phyloP scores from a whole-genome alignment of 2,113 vertebrate genomes.

The Cariama cristata region DNA sequence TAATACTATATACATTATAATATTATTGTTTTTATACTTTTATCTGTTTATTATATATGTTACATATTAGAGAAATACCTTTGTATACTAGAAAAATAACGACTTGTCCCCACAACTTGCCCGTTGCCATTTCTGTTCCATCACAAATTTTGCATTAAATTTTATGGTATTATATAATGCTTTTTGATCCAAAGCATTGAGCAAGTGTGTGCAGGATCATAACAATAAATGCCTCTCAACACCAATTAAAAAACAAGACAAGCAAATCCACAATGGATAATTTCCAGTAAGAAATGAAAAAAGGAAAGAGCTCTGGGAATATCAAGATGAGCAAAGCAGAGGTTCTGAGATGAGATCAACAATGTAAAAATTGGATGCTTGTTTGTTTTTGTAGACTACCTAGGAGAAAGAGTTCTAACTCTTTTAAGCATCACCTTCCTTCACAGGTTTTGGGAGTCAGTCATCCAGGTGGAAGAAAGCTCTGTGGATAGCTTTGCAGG shows the following conservation, averaged over 20 bases:
- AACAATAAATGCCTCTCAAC: not conserved
- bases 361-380: not conserved
- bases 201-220: not conserved
- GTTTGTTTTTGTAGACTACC: not conserved
- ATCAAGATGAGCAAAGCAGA: not conserved
- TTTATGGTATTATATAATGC: not conserved
- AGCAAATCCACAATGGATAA: not conserved
- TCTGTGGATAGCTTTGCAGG: not conserved
- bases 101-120: not conserved
- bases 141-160: not conserved
- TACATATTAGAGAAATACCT: not conserved
- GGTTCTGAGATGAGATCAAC: not conserved
- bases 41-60: not conserved
- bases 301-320: accelerated
- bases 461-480: not conserved
- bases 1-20: not conserved
- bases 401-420: not conserved
- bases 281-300: not conserved
- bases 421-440: not conserved
- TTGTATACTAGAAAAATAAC: not conserved
- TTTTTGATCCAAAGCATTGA: not conserved
- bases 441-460: not conserved
- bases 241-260: not conserved
- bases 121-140: not conserved
- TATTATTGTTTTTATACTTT: not conserved